Conservation (phyloP, 2,797 vertebrate genomes). For the Chelidonichthys spinosus region DNA sequence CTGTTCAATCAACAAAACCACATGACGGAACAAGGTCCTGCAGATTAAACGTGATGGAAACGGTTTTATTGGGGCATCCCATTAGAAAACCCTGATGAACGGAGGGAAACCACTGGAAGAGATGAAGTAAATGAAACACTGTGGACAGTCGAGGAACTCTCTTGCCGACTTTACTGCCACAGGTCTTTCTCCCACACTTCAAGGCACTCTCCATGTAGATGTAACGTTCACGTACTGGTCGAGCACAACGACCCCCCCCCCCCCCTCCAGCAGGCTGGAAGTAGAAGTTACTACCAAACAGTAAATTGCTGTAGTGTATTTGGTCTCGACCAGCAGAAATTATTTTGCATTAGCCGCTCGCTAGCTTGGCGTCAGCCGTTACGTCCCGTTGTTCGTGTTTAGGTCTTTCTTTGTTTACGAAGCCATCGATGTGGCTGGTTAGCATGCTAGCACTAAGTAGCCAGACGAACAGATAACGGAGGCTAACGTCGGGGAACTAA, state of each 20-base stretch:
- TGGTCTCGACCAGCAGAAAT: neutral
- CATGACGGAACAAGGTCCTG: neutral
- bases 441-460: conserved; percentile 64
- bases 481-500: neutral
- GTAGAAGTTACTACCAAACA: neutral
- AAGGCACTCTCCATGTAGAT: neutral
- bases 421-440: conserved; percentile 39
- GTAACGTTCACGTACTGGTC: neutral
- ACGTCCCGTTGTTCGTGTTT: neutral
- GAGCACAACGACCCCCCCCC: no score
- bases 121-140: no score
- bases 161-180: neutral
- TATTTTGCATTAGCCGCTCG: neutral
- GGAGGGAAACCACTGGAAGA: no score
- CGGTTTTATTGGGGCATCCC: no score
- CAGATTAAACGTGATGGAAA: neutral
- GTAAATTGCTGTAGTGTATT: accelerated
- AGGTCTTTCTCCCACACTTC: no score
- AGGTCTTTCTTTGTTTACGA: conserved; percentile 60
- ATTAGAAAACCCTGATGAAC: no score
- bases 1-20: neutral
- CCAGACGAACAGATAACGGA: conserved; percentile 20
- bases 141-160: no score
- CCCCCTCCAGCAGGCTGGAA: neutral
- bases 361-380: neutral